These are phyloP conservation scores for Belgica antarctica DNA, from an alignment of 2,888 invertebrate species.

Conservation along the genomic window DNA sequence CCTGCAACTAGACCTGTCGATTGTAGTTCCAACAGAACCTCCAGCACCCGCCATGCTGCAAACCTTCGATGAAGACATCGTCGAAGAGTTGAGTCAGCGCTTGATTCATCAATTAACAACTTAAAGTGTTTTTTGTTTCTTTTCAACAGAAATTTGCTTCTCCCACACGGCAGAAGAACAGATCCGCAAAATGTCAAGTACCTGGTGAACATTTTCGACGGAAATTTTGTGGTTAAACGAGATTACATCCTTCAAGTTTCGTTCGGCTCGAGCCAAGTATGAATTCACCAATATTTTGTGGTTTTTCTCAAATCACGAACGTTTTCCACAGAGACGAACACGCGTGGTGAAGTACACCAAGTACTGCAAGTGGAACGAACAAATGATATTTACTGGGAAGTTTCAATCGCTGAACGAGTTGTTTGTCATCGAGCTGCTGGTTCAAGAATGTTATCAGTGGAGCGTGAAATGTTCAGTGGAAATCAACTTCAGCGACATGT, in stretches of 20 bases:
- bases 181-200: conserved; percentile 56
- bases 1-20: conserved; percentile 75
- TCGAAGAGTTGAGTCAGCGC: conserved; percentile 62
- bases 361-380: conserved; percentile 73
- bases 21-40: conserved; percentile 68
- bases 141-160: conserved; percentile 69
- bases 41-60: conserved; percentile 52
- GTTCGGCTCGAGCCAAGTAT: conserved; percentile 45
- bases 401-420: conserved; percentile 78
- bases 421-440: conserved; percentile 65
- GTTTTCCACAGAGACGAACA: conserved; percentile 68
- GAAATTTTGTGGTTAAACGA: conserved; percentile 54
- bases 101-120: conserved; percentile 33
- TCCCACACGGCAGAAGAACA: conserved; percentile 55
- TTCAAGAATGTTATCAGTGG: conserved; percentile 56
- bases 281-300: no score
- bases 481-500: conserved; percentile 52
- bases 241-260: conserved; percentile 52
- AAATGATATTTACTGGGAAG: conserved; percentile 73
- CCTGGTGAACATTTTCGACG: conserved; percentile 59
- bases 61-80: conserved; percentile 64
- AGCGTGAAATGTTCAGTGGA: conserved; percentile 51
- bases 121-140: no score
- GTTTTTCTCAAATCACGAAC: not conserved
- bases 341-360: conserved; percentile 61